phyloP scores from a whole-genome alignment of 2,797 vertebrate genomes.

The Melanotaenia maccullochi region DNA sequence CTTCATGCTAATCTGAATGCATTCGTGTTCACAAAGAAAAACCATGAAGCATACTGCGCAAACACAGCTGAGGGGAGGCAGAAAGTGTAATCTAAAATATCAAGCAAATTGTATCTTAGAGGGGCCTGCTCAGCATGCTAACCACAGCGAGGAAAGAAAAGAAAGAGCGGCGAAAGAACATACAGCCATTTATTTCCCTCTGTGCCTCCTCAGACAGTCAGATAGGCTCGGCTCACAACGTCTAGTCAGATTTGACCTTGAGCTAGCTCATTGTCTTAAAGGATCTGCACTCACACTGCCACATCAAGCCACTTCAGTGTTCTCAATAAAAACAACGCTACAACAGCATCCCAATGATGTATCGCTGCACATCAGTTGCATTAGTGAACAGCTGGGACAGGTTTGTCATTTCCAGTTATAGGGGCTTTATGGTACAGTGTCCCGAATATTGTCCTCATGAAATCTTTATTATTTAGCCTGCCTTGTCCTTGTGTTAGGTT shows the following conservation, averaged over 20 bases:
- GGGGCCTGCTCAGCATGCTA: constrained; percentile 59
- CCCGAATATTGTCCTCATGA: constrained; percentile 36
- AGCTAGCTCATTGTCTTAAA: constrained; percentile 64
- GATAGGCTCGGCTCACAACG: constrained; percentile 54
- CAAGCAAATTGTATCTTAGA: constrained; percentile 49
- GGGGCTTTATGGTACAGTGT: constrained; percentile 28
- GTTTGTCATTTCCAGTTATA: constrained; percentile 66
- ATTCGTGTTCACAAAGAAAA: constrained; percentile 38
- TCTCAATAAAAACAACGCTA: constrained; percentile 70
- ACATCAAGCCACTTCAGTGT: constrained; percentile 62
- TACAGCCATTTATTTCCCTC: constrained; percentile 56
- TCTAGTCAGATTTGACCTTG: constrained; percentile 76
- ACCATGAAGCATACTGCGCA: constrained; percentile 45
- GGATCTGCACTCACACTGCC: constrained; percentile 66
- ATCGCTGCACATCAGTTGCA: constrained; percentile 58
- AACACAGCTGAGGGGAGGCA: constrained; percentile 45
- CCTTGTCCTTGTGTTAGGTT: constrained; percentile 29
- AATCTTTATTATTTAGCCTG: constrained; percentile 45
- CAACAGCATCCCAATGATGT: constrained; percentile 64
- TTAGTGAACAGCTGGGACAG: constrained; percentile 64
- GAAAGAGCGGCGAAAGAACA: constrained; percentile 37
- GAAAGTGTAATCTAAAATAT: constrained; percentile 54
- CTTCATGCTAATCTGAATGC: constrained; percentile 55
- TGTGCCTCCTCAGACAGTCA: constrained; percentile 50
- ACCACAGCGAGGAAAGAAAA: constrained; percentile 42